These are phyloP conservation scores for Rhagonycha lutea DNA, from an alignment of 2,888 invertebrate species.

Conservation along the genomic window DNA sequence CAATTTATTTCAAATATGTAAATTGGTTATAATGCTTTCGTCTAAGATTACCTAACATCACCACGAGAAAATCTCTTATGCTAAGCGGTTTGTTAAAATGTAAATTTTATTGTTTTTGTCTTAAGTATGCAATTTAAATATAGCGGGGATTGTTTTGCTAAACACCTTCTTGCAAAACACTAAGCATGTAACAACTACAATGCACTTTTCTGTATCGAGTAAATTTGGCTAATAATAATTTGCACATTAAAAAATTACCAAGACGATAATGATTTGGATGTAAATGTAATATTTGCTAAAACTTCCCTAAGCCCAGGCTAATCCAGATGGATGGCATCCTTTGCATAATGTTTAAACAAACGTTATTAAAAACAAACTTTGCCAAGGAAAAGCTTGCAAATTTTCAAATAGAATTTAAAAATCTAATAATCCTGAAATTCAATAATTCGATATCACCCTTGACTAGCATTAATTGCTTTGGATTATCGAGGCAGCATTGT, in stretches of 20 bases:
- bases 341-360: not conserved
- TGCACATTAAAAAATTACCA: no score
- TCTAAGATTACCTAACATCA: not conserved
- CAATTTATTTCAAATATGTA: not conserved
- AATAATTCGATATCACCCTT: not conserved
- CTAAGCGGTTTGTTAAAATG: slow-evolving; percentile 14
- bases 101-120: slow-evolving; percentile 12
- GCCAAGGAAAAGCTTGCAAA: not conserved
- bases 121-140: slow-evolving; percentile 9
- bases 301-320: no score
- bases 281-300: no score
- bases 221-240: not conserved
- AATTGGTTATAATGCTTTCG: not conserved
- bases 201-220: not conserved
- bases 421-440: not conserved
- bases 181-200: not conserved
- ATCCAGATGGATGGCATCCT: no score
- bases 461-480: not conserved
- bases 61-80: not conserved
- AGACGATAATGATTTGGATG: no score
- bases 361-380: not conserved
- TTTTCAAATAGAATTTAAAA: not conserved
- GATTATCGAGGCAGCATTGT: not conserved
- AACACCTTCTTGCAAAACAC: slow-evolving; percentile 6
- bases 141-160: slow-evolving; percentile 14